A percentile compares a stretch with the other conserved stretches of the same genome.
phyloP scores from a whole-genome alignment of 2,797 vertebrate species.

The Danio kyathit region DNA sequence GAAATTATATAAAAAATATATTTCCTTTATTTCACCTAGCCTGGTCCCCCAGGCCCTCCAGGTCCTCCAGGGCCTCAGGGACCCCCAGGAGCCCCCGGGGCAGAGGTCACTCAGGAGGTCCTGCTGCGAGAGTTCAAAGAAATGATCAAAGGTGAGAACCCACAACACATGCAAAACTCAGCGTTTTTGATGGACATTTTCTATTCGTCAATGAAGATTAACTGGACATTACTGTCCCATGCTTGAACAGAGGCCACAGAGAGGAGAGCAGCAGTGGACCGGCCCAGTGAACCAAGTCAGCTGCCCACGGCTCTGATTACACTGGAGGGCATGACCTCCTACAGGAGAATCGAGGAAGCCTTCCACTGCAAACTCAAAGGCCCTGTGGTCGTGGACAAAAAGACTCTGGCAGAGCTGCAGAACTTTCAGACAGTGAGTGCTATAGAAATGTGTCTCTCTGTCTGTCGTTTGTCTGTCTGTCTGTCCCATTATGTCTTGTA shows the following conservation, averaged over 20 bases:
- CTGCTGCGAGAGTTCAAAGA: conserved; percentile 92
- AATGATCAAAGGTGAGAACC: conserved; percentile 88
- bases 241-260: conserved; percentile 84
- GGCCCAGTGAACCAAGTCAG: conserved; percentile 76
- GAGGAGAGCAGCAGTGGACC: conserved; percentile 76
- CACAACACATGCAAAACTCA: not conserved
- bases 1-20: not conserved
- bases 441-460: too few species aligned
- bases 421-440: conserved; percentile 93
- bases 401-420: conserved; percentile 91
- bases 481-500: too few species aligned
- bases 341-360: conserved; percentile 84
- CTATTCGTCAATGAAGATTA: conserved; percentile 19
- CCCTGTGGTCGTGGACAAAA: conserved; percentile 88
- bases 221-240: conserved; percentile 22
- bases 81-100: conserved; percentile 85
- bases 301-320: conserved; percentile 80
- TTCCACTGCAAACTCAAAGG: conserved; percentile 93
- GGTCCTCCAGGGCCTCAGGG: conserved; percentile 87
- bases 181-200: not conserved
- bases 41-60: conserved; percentile 90
- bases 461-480: too few species aligned
- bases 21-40: conserved; percentile 72
- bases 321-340: conserved; percentile 79
- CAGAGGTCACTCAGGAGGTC: conserved; percentile 88